Percentiles rank a stretch among this genome's conserved stretches.
Evolutionary conservation across 2,888 invertebrate genomes (phyloP).

Genomic region (Drosophila kuntzei): DNA sequence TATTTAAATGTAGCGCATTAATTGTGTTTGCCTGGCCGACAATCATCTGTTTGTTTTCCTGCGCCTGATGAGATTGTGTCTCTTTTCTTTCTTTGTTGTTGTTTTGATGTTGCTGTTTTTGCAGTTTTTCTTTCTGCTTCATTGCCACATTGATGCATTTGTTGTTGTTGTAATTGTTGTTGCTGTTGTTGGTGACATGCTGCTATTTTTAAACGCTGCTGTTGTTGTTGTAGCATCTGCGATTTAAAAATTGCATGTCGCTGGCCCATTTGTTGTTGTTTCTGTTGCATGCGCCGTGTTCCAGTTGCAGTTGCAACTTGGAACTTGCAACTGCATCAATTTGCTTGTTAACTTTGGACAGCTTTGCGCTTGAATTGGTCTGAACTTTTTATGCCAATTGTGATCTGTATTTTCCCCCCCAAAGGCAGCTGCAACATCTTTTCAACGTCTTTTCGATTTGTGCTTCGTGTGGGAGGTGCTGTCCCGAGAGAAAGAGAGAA

Average conservation of each 20-base stretch:
- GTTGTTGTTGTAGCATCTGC: conserved; percentile 52
- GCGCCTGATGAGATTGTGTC: conserved; percentile 30
- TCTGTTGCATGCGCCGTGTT: conserved; percentile 14
- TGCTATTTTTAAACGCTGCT: conserved; percentile 73
- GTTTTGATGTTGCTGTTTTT: conserved; percentile 20
- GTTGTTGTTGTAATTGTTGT: conserved; percentile 31
- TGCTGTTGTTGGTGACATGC: conserved; percentile 64
- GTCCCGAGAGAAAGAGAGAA: conserved; percentile 10
- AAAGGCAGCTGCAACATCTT: conserved; percentile 48
- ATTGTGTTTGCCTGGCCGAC: background rate
- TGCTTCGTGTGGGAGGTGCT: conserved; percentile 54
- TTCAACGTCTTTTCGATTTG: conserved; percentile 43
- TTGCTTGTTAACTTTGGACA: conserved; percentile 61
- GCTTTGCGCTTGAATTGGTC: conserved; percentile 73
- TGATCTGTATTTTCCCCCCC: background rate
- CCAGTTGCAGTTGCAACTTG: conserved; percentile 27
- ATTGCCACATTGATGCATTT: conserved; percentile 66
- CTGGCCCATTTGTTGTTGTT: conserved; percentile 61
- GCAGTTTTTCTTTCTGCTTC: conserved; percentile 56
- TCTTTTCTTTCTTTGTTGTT: conserved; percentile 9
- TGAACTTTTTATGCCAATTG: conserved; percentile 49
- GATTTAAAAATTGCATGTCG: conserved; percentile 70
- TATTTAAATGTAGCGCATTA: conserved; percentile 19
- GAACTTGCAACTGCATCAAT: conserved; percentile 34
- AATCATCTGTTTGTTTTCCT: conserved; percentile 13